These are phyloP conservation scores for Druon quercuslanigerum DNA, from an alignment of 1,140 invertebrate species.

Conservation along the genomic window DNA sequence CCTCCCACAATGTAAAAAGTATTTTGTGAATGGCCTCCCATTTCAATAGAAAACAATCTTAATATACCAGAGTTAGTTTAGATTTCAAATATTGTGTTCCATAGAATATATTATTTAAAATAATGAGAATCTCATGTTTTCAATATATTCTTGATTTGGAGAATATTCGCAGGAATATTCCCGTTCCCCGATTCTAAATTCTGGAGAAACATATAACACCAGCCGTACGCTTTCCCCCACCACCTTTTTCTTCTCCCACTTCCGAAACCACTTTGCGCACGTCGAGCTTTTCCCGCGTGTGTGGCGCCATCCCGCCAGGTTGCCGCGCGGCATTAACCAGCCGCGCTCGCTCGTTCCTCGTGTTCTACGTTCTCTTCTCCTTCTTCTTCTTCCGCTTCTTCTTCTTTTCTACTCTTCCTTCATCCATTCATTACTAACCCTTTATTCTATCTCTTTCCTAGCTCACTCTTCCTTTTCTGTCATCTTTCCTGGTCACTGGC, in stretches of 20 bases:
- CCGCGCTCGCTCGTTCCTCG: conserved; percentile 46
- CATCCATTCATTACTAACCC: conserved; percentile 1
- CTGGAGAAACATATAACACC: conserved; percentile 39
- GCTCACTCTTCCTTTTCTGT: conserved; percentile 25
- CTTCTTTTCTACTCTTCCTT: not conserved
- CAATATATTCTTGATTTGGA: too few relatives aligned
- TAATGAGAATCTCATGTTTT: too few relatives aligned
- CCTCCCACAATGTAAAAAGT: too few relatives aligned
- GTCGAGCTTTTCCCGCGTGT: conserved; percentile 57
- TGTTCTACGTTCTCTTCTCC: conserved; percentile 33
- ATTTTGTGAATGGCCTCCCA: too few relatives aligned
- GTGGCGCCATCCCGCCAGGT: conserved; percentile 61
- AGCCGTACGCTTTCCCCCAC: conserved; percentile 39
- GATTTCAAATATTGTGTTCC: too few relatives aligned
- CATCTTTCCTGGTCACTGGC: conserved; percentile 30
- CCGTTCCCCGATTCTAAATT: too few relatives aligned
- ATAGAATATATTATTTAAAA: too few relatives aligned
- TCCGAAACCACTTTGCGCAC: conserved; percentile 32
- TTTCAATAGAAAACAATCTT: too few relatives aligned
- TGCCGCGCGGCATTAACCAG: conserved; percentile 55
- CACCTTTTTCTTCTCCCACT: conserved; percentile 38
- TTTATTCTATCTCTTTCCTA: conserved; percentile 34
- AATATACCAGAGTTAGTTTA: too few relatives aligned
- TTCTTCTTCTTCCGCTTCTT: conserved; percentile 12
- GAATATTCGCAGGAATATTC: too few relatives aligned